Evolutionary conservation across 2,797 vertebrate species (phyloP).

Genomic region (Rhinogobio ventralis): DNA sequence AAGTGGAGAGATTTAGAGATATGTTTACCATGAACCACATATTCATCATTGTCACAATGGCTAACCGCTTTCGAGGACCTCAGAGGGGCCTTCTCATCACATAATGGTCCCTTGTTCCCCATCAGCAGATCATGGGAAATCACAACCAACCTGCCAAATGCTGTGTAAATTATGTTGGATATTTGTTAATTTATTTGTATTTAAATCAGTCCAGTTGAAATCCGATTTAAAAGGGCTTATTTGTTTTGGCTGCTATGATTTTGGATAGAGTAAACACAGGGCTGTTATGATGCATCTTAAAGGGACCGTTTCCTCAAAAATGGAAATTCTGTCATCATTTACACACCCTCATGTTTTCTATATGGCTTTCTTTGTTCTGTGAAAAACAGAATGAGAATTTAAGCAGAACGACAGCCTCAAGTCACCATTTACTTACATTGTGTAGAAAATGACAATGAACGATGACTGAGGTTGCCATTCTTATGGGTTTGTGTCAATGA

Average conservation of each 20-base stretch:
- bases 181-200: neutral
- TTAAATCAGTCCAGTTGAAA: neutral
- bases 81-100: slow-evolving; percentile 34
- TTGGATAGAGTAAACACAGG: neutral
- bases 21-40: neutral
- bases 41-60: neutral
- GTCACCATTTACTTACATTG: neutral
- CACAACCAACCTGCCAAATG: neutral
- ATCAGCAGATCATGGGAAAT: slow-evolving; percentile 18
- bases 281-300: slow-evolving; percentile 18
- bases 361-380: neutral
- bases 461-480: neutral
- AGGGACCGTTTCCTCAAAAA: neutral
- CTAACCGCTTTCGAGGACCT: neutral
- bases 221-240: neutral
- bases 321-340: neutral
- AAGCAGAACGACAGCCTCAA: neutral
- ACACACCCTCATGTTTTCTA: neutral
- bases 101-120: slow-evolving; percentile 29
- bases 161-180: neutral
- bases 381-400: neutral
- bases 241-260: neutral
- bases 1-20: neutral
- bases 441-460: neutral
- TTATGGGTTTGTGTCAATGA: neutral